Percentiles rank a stretch among this genome's conserved stretches.
Conservation (phyloP, 2,888 invertebrate species). For the Idaea straminata region DNA sequence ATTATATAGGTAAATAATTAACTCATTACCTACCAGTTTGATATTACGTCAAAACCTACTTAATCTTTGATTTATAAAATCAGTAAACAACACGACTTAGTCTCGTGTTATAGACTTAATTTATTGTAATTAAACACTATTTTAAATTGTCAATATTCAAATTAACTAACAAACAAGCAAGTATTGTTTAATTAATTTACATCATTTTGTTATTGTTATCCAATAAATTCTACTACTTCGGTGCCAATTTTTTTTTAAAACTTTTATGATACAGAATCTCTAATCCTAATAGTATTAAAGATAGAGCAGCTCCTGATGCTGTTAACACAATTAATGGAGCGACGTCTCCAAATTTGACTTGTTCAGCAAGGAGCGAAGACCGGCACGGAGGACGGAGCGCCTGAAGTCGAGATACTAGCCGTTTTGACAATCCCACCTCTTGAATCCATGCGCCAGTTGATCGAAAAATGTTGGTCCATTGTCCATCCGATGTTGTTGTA, state of each 20-base stretch:
- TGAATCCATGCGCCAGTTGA: slow-evolving; percentile 50
- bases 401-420: slow-evolving; percentile 41
- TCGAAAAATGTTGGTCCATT: slow-evolving; percentile 50
- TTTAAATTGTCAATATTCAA: slow-evolving; percentile 8
- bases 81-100: background rate
- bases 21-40: background rate
- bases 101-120: slow-evolving; percentile 23
- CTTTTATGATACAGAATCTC: slow-evolving; percentile 47
- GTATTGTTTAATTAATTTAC: too few species aligned
- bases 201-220: too few species aligned
- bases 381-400: slow-evolving; percentile 55
- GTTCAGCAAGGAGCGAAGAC: slow-evolving; percentile 58
- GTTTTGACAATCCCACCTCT: slow-evolving; percentile 54
- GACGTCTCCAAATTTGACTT: slow-evolving; percentile 59
- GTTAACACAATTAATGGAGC: slow-evolving; percentile 46
- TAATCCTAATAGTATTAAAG: slow-evolving; percentile 44
- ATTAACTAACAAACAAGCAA: background rate
- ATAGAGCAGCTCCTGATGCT: slow-evolving; percentile 39
- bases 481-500: slow-evolving; percentile 46
- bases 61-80: background rate
- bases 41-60: background rate
- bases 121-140: background rate
- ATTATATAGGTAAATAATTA: too few species aligned
- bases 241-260: slow-evolving; percentile 13
- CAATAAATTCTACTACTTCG: background rate